Evolutionary conservation across 2,888 invertebrate genomes (phyloP).

Genomic region (Elmis aenea): DNA sequence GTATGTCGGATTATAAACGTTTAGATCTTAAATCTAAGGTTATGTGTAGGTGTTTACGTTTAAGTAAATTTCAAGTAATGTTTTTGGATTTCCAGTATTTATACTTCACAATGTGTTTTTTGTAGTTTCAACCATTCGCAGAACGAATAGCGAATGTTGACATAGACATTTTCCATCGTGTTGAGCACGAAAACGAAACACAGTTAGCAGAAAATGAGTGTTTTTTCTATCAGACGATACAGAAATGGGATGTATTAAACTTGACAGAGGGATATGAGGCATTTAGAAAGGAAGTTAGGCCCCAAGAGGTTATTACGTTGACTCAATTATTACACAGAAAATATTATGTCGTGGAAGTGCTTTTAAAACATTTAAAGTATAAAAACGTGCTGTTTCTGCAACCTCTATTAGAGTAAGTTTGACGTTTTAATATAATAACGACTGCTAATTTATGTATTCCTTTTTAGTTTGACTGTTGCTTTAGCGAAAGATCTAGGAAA

Average conservation of each 20-base stretch:
- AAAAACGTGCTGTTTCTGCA: constrained; percentile 71
- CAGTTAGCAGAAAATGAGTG: constrained; percentile 67
- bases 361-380: constrained; percentile 68
- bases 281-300: constrained; percentile 70
- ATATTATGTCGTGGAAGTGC: constrained; percentile 65
- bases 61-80: background rate
- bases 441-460: constrained; percentile 4
- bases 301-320: constrained; percentile 63
- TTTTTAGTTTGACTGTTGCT: constrained; percentile 70
- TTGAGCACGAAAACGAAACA: constrained; percentile 68
- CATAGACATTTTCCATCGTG: constrained; percentile 80
- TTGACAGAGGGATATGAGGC: constrained; percentile 74
- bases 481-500: constrained; percentile 81
- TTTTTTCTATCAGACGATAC: constrained; percentile 74
- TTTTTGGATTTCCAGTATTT: constrained; percentile 48
- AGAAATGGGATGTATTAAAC: constrained; percentile 88
- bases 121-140: constrained; percentile 84
- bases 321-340: constrained; percentile 80
- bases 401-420: constrained; percentile 80
- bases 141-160: constrained; percentile 83
- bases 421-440: background rate
- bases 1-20: constrained; percentile 46
- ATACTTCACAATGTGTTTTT: no score
- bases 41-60: background rate
- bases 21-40: background rate